A percentile compares a stretch with the other conserved stretches of the same genome.
Evolutionary conservation across 2,113 vertebrate genomes (phyloP).

Genomic region (Sialia sialis): DNA sequence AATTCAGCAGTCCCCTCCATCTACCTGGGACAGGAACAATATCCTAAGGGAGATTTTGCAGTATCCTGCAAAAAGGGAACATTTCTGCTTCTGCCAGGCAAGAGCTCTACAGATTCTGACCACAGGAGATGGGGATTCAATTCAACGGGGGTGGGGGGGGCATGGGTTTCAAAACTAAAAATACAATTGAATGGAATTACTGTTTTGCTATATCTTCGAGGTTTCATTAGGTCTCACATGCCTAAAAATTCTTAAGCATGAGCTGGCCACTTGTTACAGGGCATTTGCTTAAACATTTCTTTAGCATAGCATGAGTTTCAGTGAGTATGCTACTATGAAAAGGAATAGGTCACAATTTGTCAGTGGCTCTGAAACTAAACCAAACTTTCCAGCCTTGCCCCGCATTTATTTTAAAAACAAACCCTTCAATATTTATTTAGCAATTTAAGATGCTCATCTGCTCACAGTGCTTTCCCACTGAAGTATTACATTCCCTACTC

Average conservation of each 20-base stretch:
- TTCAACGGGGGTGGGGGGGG: not conserved
- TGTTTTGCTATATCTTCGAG: not conserved
- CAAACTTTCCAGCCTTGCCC: not conserved
- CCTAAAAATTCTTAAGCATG: not conserved
- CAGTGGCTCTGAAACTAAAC: not conserved
- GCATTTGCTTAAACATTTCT: not conserved
- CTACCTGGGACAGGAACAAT: not conserved
- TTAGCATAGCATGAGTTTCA: not conserved
- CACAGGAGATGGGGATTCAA: not conserved
- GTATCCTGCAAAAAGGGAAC: not conserved
- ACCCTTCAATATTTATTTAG: constrained; percentile 37
- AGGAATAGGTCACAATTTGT: not conserved
- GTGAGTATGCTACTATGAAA: not conserved
- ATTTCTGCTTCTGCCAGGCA: not conserved
- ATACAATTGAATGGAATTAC: constrained; percentile 12
- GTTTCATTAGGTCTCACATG: constrained; percentile 1
- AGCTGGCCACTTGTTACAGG: not conserved
- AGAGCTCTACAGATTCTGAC: not conserved
- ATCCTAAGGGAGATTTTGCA: not conserved
- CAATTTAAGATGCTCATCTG: constrained; percentile 13
- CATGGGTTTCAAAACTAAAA: not conserved
- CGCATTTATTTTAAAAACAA: constrained; percentile 25
- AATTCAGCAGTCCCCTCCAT: not conserved
- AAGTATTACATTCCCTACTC: not conserved
- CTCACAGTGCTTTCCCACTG: not conserved